Percentiles rank a stretch among this genome's conserved stretches.
phyloP scores from a whole-genome alignment of 2,113 vertebrate genomes.

The Circaetus gallicus region DNA sequence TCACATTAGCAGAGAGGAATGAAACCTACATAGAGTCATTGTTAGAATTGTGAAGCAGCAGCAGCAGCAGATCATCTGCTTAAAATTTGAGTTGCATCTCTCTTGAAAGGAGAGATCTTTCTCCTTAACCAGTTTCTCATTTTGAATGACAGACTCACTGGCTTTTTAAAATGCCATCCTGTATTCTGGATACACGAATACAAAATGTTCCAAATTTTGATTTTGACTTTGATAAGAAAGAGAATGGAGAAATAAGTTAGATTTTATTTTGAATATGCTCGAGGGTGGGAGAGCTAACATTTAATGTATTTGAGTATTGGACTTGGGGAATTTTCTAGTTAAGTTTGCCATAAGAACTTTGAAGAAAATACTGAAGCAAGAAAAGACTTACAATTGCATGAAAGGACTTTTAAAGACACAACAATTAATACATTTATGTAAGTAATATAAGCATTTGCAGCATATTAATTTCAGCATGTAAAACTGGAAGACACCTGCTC shows the following conservation, averaged over 20 bases:
- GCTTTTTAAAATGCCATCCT: background rate
- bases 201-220: background rate
- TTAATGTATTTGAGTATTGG: background rate
- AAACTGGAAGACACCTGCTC: background rate
- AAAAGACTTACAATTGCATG: background rate
- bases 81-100: background rate
- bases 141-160: background rate
- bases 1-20: background rate
- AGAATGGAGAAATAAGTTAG: background rate
- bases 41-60: background rate
- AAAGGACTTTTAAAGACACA: background rate
- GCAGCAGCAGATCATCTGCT: background rate
- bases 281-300: background rate
- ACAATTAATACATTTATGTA: background rate
- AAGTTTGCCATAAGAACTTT: background rate
- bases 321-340: background rate
- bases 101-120: background rate
- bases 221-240: background rate
- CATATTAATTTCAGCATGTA: background rate
- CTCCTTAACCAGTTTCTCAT: background rate
- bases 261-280: background rate
- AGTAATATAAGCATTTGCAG: background rate
- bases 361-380: background rate
- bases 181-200: background rate
- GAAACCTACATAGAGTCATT: background rate